Evolutionary conservation across 2,888 invertebrate genomes (phyloP), one percentile per base, ranked within the genome.

Genomic region (Baccha elongata): DNA sequence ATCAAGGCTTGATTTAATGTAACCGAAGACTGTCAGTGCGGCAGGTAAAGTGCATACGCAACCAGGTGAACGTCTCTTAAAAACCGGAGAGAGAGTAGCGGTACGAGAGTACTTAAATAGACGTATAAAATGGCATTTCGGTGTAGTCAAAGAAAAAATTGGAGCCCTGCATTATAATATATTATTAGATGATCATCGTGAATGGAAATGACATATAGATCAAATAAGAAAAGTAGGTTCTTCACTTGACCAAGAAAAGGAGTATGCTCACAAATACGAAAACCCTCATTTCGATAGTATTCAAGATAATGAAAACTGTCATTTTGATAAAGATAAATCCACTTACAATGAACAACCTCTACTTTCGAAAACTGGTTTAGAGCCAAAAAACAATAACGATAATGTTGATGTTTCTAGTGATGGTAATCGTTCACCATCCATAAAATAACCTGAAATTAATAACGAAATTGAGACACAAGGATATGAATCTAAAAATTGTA

Each of bases 91-190:
- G 4, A 44, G 44, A 19, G 44, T 21, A 19, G 44, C 44, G 44
- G 44, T 44, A 4, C 44, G 44, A 21, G 44, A 44, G 19, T 44
- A 44, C 19, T 19, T 44, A 44, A 44, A 44, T 44, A 44, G 44
- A 44, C 44, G 44, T 19, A 44, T 44, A 21, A 46, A 46, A 46
- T 46, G 46, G 46, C 21, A n/a, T n/a, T n/a, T n/a, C n/a, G n/a
- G n/a, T n/a, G n/a, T n/a, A n/a, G n/a, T n/a, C n/a, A n/a, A n/a
- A n/a, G n/a, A n/a, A n/a, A n/a, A n/a, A n/a, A n/a, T n/a, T n/a
- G n/a, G n/a, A n/a, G n/a, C n/a, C n/a, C 46, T 46, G 3, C 46
- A 21, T 21, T 46, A 46, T n/a, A 46, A 1, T 3, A 46, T 46
- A 46, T 19, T 46, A 46, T 8, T 46, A 46, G 46, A 46, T n/a